A percentile compares a stretch with the other conserved stretches of the same genome.
Conservation (phyloP, 2,113 vertebrate genomes). For the Onychostoma macrolepis region DNA sequence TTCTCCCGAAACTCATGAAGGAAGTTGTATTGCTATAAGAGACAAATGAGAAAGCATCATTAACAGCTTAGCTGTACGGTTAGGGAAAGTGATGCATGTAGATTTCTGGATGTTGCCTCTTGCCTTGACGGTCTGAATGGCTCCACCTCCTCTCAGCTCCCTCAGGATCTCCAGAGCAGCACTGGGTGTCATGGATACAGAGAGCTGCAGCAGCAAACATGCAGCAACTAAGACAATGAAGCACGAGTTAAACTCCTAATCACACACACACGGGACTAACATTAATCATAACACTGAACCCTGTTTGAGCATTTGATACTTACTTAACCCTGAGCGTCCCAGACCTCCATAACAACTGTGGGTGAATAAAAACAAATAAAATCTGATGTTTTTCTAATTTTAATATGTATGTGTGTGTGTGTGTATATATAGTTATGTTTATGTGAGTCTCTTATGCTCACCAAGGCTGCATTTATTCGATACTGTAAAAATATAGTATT, state of each 20-base stretch:
- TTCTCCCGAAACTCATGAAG: conserved; percentile 88
- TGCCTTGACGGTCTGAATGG: conserved; percentile 90
- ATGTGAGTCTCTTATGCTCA: neutral
- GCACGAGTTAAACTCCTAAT: neutral
- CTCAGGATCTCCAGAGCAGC: conserved; percentile 84
- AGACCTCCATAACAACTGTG: conserved; percentile 89
- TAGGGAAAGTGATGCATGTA: neutral
- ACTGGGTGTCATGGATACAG: conserved; percentile 75
- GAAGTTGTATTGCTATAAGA: conserved; percentile 89
- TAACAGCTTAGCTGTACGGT: neutral
- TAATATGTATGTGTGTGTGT: too few relatives aligned
- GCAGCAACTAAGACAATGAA: conserved; percentile 80
- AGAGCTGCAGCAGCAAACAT: conserved; percentile 87
- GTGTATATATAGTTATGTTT: too few relatives aligned
- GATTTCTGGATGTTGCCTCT: neutral
- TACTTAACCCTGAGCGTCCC: conserved; percentile 86
- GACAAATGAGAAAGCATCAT: neutral
- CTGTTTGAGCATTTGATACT: conserved; percentile 53
- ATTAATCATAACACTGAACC: neutral
- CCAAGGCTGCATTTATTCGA: neutral
- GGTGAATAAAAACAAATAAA: neutral
- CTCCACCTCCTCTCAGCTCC: conserved; percentile 81
- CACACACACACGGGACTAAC: neutral
- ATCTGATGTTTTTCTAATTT: neutral
- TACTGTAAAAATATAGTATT: neutral